Conservation (phyloP, 2,797 vertebrate genomes). For the Myotis pilosus region DNA sequence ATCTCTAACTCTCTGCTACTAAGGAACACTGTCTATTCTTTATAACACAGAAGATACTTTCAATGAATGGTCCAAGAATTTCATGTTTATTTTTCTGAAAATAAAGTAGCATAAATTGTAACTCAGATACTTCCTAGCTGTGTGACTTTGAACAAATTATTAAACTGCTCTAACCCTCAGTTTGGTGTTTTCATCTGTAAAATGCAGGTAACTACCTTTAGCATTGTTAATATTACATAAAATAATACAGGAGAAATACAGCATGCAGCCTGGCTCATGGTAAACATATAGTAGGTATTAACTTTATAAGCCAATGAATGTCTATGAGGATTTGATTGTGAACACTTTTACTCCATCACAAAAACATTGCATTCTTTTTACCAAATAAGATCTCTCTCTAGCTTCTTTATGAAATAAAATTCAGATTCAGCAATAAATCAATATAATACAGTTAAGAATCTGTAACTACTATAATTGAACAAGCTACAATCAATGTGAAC, state of each 20-base stretch:
- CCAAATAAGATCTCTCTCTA: not conserved
- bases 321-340: not conserved
- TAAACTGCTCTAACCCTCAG: not conserved
- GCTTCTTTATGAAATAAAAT: not conserved
- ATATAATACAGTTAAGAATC: not conserved
- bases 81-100: constrained; percentile 17
- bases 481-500: not conserved
- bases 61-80: not conserved
- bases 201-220: not conserved
- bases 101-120: not conserved
- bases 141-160: not conserved
- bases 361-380: constrained; percentile 15
- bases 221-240: not conserved
- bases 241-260: not conserved
- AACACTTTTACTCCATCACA: not conserved
- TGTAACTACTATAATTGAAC: constrained; percentile 12
- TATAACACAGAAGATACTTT: not conserved
- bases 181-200: constrained; percentile 19
- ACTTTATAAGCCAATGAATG: not conserved
- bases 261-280: not conserved
- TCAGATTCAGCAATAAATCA: constrained; percentile 1
- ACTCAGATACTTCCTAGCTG: not conserved
- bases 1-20: not conserved
- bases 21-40: not conserved
- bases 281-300: not conserved